A percentile compares a stretch with the other conserved stretches of the same genome.
phyloP scores from a whole-genome alignment of 2,797 vertebrate species.

The Cichlasoma orientale region DNA sequence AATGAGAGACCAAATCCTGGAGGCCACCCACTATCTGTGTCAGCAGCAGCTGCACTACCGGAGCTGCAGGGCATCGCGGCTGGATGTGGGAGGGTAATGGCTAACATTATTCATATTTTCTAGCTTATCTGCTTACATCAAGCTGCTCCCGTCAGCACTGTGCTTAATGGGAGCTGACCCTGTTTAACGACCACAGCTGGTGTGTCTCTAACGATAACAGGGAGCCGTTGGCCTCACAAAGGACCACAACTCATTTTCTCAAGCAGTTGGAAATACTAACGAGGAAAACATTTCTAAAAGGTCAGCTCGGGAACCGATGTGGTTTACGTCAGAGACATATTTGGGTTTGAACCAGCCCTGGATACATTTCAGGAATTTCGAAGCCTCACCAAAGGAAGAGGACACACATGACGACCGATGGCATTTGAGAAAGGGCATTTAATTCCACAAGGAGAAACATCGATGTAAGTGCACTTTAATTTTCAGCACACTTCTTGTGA shows the following conservation, averaged over 20 bases:
- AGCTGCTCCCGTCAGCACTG: constrained; percentile 24
- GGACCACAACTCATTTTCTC: constrained; percentile 32
- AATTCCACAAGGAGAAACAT: constrained; percentile 43
- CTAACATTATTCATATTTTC: constrained; percentile 74
- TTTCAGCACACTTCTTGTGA: constrained; percentile 52
- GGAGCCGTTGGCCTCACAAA: constrained; percentile 27
- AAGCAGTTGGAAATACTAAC: constrained; percentile 39
- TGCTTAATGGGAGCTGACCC: constrained; percentile 47
- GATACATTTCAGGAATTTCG: constrained; percentile 16
- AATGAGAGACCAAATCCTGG: constrained; percentile 34
- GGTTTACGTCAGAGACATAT: constrained; percentile 10
- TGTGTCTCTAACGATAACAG: constrained; percentile 17
- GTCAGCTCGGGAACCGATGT: constrained; percentile 36
- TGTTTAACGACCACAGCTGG: constrained; percentile 50
- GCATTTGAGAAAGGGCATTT: constrained; percentile 48
- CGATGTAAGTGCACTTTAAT: constrained; percentile 55
- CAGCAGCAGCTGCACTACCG: constrained; percentile 28
- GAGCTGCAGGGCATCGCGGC: constrained; percentile 41
- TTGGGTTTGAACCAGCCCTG: constrained; percentile 3
- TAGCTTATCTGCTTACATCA: constrained; percentile 47
- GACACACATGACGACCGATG: constrained; percentile 16
- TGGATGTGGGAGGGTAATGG: constrained; percentile 54
- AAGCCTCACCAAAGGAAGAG: constrained; percentile 7
- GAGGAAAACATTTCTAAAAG: constrained; percentile 53
- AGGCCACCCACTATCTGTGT: constrained; percentile 55